phyloP scores from a whole-genome alignment of 2,797 vertebrate genomes.

The Okamejei kenojei region DNA sequence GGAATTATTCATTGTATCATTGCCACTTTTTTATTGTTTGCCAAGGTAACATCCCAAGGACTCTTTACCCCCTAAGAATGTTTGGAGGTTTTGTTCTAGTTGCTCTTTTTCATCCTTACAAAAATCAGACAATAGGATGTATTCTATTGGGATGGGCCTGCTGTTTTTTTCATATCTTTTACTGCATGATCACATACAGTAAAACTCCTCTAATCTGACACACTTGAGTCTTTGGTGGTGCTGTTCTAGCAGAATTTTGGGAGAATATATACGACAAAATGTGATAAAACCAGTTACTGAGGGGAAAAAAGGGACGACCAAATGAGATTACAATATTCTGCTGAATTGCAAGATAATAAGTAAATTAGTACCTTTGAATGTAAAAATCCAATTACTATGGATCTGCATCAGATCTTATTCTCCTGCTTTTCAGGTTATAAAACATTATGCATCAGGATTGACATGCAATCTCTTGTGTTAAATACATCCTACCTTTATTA shows the following conservation, averaged over 20 bases:
- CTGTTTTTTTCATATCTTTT: not conserved
- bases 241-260: too few relatives aligned
- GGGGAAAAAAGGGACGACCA: not conserved
- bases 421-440: not conserved
- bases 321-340: not conserved
- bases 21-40: not conserved
- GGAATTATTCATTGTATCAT: not conserved
- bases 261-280: not conserved
- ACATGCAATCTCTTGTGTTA: not conserved
- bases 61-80: not conserved
- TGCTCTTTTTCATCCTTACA: not conserved
- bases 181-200: not conserved
- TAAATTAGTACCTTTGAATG: not conserved
- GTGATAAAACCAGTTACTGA: not conserved
- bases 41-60: not conserved
- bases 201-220: too few relatives aligned
- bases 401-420: not conserved
- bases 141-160: not conserved
- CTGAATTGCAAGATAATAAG: not conserved
- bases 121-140: not conserved
- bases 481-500: not conserved
- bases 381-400: not conserved
- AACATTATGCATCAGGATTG: not conserved
- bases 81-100: not conserved
- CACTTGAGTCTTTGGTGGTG: too few relatives aligned